A percentile compares a stretch with the other conserved stretches of the same genome.
phyloP scores from a whole-genome alignment of 1,140 invertebrate species.

The Bombus cullumanus region DNA sequence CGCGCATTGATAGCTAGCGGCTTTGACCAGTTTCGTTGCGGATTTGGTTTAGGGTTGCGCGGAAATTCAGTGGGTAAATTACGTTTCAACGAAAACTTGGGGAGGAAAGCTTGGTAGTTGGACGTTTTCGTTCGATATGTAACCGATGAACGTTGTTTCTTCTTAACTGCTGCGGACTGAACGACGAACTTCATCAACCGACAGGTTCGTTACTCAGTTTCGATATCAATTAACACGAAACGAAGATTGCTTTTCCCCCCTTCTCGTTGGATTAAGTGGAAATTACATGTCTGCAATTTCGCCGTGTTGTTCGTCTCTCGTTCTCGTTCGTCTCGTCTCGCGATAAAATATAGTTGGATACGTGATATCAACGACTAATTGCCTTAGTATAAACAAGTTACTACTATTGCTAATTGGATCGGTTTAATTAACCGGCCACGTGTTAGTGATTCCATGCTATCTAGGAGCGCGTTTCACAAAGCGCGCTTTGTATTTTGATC shows the following conservation, averaged over 20 bases:
- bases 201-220: not conserved
- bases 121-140: not conserved
- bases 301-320: not conserved
- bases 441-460: not conserved
- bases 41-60: not conserved
- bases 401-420: constrained; percentile 40
- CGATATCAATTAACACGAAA: constrained; percentile 2
- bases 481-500: constrained; percentile 38
- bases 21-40: not conserved
- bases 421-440: constrained; percentile 34
- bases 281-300: not conserved
- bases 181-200: not conserved
- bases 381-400: constrained; percentile 41
- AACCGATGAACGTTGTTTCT: not conserved
- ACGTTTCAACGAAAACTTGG: not conserved
- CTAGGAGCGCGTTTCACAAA: constrained; percentile 9
- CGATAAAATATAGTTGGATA: not conserved
- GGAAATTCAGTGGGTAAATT: not conserved
- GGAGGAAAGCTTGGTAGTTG: not conserved
- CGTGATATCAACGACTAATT: constrained; percentile 36
- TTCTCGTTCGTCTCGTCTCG: not conserved
- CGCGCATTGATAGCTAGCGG: not conserved
- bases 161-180: not conserved
- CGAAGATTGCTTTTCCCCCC: not conserved
- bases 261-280: not conserved